phyloP scores from a whole-genome alignment of 2,113 vertebrate species.

The Mola mola region DNA sequence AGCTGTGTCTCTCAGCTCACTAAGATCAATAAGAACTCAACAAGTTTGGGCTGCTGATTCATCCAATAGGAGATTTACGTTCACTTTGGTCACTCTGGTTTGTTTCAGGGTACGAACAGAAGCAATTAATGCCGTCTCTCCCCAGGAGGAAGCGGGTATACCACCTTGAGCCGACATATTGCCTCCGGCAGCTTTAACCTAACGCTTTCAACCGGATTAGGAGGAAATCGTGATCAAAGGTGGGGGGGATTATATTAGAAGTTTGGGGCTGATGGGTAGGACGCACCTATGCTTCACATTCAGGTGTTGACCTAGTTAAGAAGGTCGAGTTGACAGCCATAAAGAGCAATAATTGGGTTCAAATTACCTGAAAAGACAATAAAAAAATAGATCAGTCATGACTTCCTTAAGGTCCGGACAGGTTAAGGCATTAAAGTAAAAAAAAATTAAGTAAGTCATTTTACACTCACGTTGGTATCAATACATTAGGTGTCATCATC shows the following conservation, averaged over 20 bases:
- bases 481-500: too few relatives aligned
- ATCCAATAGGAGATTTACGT: constrained; percentile 48
- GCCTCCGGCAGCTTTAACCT: constrained; percentile 52
- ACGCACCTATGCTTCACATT: constrained; percentile 35
- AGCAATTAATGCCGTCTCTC: constrained; percentile 58
- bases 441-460: neutral
- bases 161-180: constrained; percentile 41
- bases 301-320: constrained; percentile 48
- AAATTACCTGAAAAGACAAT: neutral
- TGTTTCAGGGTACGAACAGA: constrained; percentile 25
- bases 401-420: too few relatives aligned
- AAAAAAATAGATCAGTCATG: neutral
- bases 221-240: constrained; percentile 73
- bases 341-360: constrained; percentile 4
- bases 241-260: constrained; percentile 58
- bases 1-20: constrained; percentile 50
- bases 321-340: constrained; percentile 18
- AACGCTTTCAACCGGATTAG: constrained; percentile 63
- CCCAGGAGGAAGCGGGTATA: constrained; percentile 31
- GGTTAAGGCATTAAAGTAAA: too few relatives aligned
- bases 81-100: constrained; percentile 53
- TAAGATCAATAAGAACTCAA: constrained; percentile 44
- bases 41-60: constrained; percentile 40
- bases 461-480: too few relatives aligned
- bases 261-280: constrained; percentile 34